These are phyloP conservation scores for Phasia obesa DNA, from an alignment of 2,888 invertebrate species.

Conservation along the genomic window DNA sequence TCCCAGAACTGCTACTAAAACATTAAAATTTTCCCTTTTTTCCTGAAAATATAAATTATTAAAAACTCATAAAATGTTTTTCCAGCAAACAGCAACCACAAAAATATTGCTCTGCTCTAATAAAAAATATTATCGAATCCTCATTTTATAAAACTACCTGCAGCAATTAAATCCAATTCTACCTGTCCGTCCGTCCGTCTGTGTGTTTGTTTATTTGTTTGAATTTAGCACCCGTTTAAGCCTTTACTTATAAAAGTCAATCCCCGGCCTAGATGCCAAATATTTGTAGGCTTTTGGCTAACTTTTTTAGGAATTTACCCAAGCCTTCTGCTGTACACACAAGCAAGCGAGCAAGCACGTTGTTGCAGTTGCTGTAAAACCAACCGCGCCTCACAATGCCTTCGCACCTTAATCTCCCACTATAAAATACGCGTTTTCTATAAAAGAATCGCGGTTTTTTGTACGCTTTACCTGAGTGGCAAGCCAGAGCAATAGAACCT, in stretches of 20 bases:
- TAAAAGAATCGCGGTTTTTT: conserved; percentile 30
- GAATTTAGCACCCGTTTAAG: background rate
- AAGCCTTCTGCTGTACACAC: background rate
- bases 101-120: background rate
- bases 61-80: background rate
- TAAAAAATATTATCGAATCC: background rate
- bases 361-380: too few species aligned
- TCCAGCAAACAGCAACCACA: background rate
- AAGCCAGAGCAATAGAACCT: background rate
- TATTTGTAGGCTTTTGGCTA: background rate
- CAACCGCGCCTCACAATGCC: background rate
- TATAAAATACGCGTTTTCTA: conserved; percentile 31
- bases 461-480: background rate
- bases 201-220: too few species aligned
- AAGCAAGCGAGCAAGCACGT: background rate
- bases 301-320: background rate
- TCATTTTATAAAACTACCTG: background rate
- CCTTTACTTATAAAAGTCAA: conserved; percentile 77
- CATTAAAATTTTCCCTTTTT: background rate
- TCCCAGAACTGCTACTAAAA: background rate
- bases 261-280: background rate
- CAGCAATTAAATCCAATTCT: background rate
- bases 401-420: background rate
- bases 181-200: too few species aligned
- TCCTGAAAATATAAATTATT: background rate